phyloP scores from a whole-genome alignment of 2,888 invertebrate species.

The Theretra japonica region DNA sequence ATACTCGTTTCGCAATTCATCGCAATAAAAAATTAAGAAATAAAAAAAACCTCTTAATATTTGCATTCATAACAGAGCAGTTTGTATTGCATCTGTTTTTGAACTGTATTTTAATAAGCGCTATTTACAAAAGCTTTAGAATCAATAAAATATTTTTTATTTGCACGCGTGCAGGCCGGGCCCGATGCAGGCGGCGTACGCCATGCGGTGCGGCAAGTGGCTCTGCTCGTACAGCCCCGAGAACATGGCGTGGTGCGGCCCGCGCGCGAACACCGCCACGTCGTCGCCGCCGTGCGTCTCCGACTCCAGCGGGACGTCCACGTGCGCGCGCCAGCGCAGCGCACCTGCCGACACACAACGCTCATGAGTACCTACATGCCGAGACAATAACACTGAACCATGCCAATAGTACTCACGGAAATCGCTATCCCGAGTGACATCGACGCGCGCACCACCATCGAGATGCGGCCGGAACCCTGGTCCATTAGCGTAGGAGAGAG shows the following conservation, averaged over 20 bases:
- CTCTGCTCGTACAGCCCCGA: slow-evolving; percentile 91
- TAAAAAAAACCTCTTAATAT: no score
- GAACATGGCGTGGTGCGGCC: slow-evolving; percentile 90
- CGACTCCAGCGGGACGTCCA: slow-evolving; percentile 81
- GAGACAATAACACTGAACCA: not conserved
- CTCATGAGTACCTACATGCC: not conserved
- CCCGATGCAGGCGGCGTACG: slow-evolving; percentile 89
- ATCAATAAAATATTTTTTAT: no score
- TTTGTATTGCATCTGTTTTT: no score
- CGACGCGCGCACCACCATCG: slow-evolving; percentile 81
- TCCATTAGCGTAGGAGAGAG: slow-evolving; percentile 82
- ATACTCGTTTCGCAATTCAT: no score
- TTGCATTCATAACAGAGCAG: no score
- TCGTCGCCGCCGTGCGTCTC: slow-evolving; percentile 93
- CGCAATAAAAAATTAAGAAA: no score
- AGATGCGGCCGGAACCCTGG: slow-evolving; percentile 85
- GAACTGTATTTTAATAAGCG: no score
- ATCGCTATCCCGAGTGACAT: slow-evolving; percentile 63
- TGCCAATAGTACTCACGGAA: slow-evolving; percentile 53
- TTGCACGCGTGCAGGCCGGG: slow-evolving; percentile 70
- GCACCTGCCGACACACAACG: slow-evolving; percentile 40
- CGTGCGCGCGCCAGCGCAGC: slow-evolving; percentile 58
- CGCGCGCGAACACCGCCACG: slow-evolving; percentile 89
- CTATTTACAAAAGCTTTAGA: no score
- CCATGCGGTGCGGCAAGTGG: slow-evolving; percentile 90